Evolutionary conservation across 92 coral and sea anemone species (phyloP), one percentile per base, ranked within the genome.

Genomic region (Diadumene lineata): DNA sequence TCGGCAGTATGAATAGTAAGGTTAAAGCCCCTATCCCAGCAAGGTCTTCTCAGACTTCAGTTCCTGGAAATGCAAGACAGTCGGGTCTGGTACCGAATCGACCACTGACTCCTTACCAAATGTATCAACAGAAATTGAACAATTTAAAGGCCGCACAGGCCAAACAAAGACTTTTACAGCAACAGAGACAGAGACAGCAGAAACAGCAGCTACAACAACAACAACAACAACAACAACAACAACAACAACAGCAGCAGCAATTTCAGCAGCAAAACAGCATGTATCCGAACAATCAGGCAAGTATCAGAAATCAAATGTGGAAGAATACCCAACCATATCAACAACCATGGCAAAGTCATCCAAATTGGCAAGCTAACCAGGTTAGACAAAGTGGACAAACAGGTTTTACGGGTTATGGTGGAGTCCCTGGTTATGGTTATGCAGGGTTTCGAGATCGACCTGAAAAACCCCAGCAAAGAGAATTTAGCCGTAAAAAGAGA

Each of bases 401-500:
- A n/a, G 56, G 60, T 6, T 70, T 26, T 31, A 56, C 75, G 25
- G 66, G 77, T 29, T 76, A 64, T 24, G 73, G 81, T n/a, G 65
- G 81, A 26, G 24, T 76, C n/a, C 66, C 81, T 11, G 67, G 81
- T 18, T 76, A 76, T 21, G 29, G 55, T 1, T 34, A 17, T 4
- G 64, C 66, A 10, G 30, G 73, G 18, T 76, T 50, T 34, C 72
- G 51, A 22, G 25, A 34, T 50, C 51, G 30, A 51, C 11, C 65
- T 55, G 55, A 68, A 2, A 81, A 25, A 33, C 43, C 32, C 1
- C 55, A 53, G 2, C 70, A 80, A 77, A 63, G 69, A n/a, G 82
- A 70, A 27, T 55, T 76, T 7, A 73, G 83, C 1, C 67, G 86
- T 43, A 64, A 82, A 48, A 86, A 77, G 58, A 76, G 91, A 61